These are phyloP conservation scores for Onthophagus taurus DNA, from an alignment of 1,140 invertebrate genomes.

Conservation along the genomic window DNA sequence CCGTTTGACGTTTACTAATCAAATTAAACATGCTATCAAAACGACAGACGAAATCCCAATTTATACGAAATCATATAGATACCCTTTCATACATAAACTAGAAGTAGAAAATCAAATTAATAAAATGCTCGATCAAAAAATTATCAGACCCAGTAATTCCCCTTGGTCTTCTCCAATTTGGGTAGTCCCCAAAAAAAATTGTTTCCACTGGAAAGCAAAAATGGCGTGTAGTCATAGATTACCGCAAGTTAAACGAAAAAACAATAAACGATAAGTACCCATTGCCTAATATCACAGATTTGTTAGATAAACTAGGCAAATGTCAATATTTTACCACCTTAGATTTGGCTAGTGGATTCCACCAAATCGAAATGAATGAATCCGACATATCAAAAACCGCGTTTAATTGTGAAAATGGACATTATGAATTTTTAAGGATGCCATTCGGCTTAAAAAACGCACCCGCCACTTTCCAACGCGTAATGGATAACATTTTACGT, in stretches of 20 bases:
- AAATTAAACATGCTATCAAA: conserved; percentile 16
- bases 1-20: conserved; percentile 17
- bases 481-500: conserved; percentile 35
- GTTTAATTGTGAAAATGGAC: conserved; percentile 31
- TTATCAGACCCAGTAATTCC: conserved; percentile 24
- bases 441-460: conserved; percentile 36
- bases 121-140: conserved; percentile 21
- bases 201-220: conserved; percentile 19
- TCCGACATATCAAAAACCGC: conserved; percentile 34
- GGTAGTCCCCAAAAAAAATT: conserved; percentile 30
- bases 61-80: conserved; percentile 20
- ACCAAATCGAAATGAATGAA: conserved; percentile 38
- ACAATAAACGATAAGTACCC: conserved; percentile 18
- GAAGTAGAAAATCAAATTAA: conserved; percentile 24
- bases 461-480: conserved; percentile 36
- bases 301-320: conserved; percentile 33
- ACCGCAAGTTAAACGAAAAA: conserved; percentile 18
- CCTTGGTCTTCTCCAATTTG: conserved; percentile 28
- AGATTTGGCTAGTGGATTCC: conserved; percentile 40
- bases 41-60: conserved; percentile 14
- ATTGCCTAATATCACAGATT: conserved; percentile 23
- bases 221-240: conserved; percentile 18
- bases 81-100: conserved; percentile 20
- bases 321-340: conserved; percentile 35
- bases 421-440: conserved; percentile 34